These are phyloP conservation scores for Linnaemya vulpina DNA, from an alignment of 2,888 invertebrate species.

Conservation along the genomic window DNA sequence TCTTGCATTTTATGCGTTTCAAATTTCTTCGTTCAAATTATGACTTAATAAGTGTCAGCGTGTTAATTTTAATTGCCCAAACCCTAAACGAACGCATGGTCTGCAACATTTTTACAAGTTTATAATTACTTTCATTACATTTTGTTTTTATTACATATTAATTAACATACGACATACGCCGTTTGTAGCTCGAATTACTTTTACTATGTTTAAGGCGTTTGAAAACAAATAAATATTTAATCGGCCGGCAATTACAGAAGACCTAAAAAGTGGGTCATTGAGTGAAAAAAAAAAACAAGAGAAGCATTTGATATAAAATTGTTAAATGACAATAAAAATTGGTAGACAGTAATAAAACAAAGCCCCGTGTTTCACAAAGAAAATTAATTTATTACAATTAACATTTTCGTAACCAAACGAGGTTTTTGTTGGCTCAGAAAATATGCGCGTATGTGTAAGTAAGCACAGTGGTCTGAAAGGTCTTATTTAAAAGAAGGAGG, in stretches of 20 bases:
- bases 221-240: background rate
- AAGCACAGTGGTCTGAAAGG: background rate
- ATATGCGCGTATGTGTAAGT: background rate
- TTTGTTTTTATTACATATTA: background rate
- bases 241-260: background rate
- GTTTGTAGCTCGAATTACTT: too few relatives aligned
- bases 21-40: conserved; percentile 8
- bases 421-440: conserved; percentile 15
- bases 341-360: background rate
- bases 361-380: conserved; percentile 1
- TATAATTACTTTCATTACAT: conserved; percentile 32
- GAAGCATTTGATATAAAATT: conserved; percentile 27
- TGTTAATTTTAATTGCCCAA: background rate
- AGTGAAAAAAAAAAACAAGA: background rate
- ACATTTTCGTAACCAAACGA: conserved; percentile 4
- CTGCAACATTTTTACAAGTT: conserved; percentile 33
- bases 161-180: background rate
- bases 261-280: conserved; percentile 19
- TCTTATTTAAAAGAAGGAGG: background rate
- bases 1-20: conserved; percentile 35
- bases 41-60: conserved; percentile 29
- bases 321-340: conserved; percentile 32
- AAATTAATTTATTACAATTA: conserved; percentile 22
- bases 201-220: background rate
- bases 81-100: background rate